These are phyloP conservation scores for Hystrix brachyura DNA, from an alignment of 2,113 vertebrate species.

Conservation along the genomic window DNA sequence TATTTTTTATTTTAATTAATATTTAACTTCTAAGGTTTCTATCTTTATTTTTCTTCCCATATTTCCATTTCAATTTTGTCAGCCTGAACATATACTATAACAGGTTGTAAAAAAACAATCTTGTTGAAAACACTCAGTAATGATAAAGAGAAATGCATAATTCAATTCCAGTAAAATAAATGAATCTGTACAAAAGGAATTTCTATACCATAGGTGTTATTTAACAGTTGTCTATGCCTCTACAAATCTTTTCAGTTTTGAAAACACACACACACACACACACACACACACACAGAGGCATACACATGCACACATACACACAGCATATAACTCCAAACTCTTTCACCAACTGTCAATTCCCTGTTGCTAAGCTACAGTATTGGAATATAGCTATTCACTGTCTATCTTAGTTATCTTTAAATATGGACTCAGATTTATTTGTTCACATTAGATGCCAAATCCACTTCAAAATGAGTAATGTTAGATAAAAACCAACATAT, in stretches of 20 bases:
- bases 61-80: slow-evolving; percentile 34
- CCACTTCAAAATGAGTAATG: slow-evolving; percentile 40
- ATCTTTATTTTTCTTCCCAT: background rate
- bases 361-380: background rate
- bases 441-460: slow-evolving; percentile 48
- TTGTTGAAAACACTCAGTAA: background rate
- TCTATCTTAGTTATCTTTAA: slow-evolving; percentile 46
- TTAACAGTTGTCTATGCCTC: background rate
- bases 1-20: background rate
- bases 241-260: background rate
- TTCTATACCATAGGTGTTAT: background rate
- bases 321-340: background rate
- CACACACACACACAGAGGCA: fast-evolving
- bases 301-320: background rate
- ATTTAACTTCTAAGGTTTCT: background rate
- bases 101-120: background rate
- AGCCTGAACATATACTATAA: background rate
- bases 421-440: slow-evolving; percentile 56
- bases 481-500: background rate
- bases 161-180: background rate
- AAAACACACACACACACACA: no score
- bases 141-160: background rate
- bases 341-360: background rate
- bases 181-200: background rate
- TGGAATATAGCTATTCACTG: slow-evolving; percentile 16